Evolutionary conservation across 2,113 vertebrate genomes (phyloP).

Genomic region (Elephantulus edwardii): DNA sequence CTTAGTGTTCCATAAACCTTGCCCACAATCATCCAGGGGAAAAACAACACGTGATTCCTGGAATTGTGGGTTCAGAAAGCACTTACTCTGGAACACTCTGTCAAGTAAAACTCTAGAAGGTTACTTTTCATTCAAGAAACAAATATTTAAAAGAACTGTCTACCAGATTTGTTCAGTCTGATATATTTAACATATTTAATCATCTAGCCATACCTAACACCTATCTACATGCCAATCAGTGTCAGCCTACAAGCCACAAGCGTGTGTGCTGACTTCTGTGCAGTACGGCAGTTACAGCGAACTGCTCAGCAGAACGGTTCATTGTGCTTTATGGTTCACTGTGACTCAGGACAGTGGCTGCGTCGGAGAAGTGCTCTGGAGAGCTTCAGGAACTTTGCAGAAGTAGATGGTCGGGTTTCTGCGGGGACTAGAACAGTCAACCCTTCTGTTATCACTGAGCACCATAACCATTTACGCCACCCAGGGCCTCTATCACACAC

Average conservation of each 20-base stretch:
- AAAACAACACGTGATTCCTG: neutral
- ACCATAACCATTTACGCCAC: neutral
- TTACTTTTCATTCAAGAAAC: neutral
- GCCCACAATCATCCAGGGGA: neutral
- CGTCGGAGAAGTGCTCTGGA: neutral
- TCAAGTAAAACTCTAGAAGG: neutral
- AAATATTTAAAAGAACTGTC: neutral
- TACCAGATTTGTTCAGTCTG: neutral
- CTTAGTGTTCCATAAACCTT: neutral
- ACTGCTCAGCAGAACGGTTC: too few relatives aligned
- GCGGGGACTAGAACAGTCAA: neutral
- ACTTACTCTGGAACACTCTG: neutral
- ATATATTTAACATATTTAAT: neutral
- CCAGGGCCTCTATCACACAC: neutral
- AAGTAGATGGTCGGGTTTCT: neutral
- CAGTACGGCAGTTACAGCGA: neutral
- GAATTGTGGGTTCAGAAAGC: neutral
- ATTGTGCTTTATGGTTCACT: neutral
- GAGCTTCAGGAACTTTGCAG: neutral
- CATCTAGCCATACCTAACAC: neutral
- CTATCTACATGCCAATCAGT: neutral
- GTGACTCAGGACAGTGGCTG: neutral
- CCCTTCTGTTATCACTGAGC: neutral
- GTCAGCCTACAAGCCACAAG: neutral
- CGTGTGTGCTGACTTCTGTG: neutral